A percentile compares a stretch with the other conserved stretches of the same genome.
Conservation (phyloP, 2,797 vertebrate species). For the Hozukius guyotensis region DNA sequence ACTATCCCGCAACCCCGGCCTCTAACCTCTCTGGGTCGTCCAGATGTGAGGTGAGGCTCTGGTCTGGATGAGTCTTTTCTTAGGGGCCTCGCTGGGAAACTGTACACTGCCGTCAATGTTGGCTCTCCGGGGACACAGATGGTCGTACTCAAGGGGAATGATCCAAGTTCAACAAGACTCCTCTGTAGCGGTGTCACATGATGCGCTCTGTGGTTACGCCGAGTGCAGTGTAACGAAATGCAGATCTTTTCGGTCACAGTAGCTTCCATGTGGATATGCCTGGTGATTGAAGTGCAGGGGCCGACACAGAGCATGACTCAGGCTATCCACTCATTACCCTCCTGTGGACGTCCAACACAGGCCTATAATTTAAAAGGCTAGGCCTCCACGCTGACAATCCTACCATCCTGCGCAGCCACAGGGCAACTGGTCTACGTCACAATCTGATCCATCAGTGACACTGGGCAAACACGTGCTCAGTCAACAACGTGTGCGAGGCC, state of each 20-base stretch:
- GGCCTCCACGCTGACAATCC: constrained; percentile 37
- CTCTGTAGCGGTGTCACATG: constrained; percentile 61
- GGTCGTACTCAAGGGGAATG: constrained; percentile 58
- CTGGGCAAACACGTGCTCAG: constrained; percentile 45
- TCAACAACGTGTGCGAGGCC: constrained; percentile 42
- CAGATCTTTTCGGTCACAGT: constrained; percentile 62
- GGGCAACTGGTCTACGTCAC: constrained; percentile 52
- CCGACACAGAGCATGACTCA: constrained; percentile 59
- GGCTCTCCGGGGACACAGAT: constrained; percentile 74
- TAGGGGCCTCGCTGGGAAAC: constrained; percentile 75
- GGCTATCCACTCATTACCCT: constrained; percentile 73
- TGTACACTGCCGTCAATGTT: constrained; percentile 46
- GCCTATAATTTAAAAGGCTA: constrained; percentile 69
- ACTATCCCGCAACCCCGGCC: constrained; percentile 36
- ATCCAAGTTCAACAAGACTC: constrained; percentile 68
- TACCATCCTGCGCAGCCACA: constrained; percentile 32
- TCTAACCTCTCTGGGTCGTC: constrained; percentile 68
- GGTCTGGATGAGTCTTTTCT: constrained; percentile 69
- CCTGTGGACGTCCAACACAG: constrained; percentile 44
- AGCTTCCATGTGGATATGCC: constrained; percentile 60
- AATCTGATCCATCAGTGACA: constrained; percentile 35
- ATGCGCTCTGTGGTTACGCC: constrained; percentile 45
- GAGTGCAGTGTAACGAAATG: constrained; percentile 61
- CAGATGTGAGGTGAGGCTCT: constrained; percentile 74
- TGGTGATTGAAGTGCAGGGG: constrained; percentile 63